These are phyloP conservation scores for Drosophila sordidula DNA, from an alignment of 2,888 invertebrate species.

Conservation along the genomic window DNA sequence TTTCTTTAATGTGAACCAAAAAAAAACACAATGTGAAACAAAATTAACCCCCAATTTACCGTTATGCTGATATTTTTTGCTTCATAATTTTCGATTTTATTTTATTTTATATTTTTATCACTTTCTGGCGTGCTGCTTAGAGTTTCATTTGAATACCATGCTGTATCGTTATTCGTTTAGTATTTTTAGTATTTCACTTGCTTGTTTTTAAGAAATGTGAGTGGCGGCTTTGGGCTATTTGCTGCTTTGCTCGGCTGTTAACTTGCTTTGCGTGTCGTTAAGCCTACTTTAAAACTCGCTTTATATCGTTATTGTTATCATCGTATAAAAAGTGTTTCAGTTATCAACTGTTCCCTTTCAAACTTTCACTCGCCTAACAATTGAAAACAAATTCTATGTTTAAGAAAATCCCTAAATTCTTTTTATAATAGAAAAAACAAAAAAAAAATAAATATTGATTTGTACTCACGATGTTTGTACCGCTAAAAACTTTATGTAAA, in stretches of 20 bases:
- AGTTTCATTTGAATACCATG: conserved; percentile 29
- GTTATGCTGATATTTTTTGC: conserved; percentile 21
- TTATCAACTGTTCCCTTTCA: conserved; percentile 17
- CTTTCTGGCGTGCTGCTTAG: conserved; percentile 47
- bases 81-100: conserved; percentile 8
- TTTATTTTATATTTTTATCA: conserved; percentile 11
- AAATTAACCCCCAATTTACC: conserved; percentile 58
- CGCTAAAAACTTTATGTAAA: conserved; percentile 65
- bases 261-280: conserved; percentile 30
- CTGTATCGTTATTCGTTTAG: conserved; percentile 5
- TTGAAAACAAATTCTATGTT: conserved; percentile 52
- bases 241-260: conserved; percentile 44
- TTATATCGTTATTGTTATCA: conserved; percentile 65
- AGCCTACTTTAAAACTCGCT: conserved; percentile 49
- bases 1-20: conserved; percentile 24
- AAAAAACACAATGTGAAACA: conserved; percentile 22
- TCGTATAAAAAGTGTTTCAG: conserved; percentile 46
- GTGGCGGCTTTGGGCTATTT: conserved; percentile 54
- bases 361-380: conserved; percentile 55
- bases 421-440: conserved; percentile 42
- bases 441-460: conserved; percentile 64
- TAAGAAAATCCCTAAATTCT: conserved; percentile 46
- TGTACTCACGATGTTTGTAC: conserved; percentile 76
- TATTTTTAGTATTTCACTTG: conserved; percentile 20
- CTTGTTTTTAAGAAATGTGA: conserved; percentile 12